Conservation (phyloP, 2,113 vertebrate species). For the Eublepharis macularius region DNA sequence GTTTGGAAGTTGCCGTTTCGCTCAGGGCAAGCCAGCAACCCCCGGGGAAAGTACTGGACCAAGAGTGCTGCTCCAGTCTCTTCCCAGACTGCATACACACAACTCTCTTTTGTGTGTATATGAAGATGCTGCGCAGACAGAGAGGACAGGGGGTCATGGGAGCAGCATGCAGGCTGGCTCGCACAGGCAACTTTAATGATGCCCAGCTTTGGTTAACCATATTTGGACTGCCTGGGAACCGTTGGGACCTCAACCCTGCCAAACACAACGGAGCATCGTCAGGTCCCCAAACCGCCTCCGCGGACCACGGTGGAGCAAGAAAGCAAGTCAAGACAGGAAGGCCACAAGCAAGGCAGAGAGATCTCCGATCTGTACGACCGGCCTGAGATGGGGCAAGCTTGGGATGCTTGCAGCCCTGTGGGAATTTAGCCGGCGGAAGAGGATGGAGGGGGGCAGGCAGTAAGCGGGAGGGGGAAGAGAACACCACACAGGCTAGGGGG, state of each 20-base stretch:
- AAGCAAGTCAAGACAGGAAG: background rate
- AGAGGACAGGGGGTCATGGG: background rate
- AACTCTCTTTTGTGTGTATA: background rate
- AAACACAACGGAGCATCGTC: background rate
- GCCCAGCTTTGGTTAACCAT: background rate
- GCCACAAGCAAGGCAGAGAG: no score
- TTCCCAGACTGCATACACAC: no score
- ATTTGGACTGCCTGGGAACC: conserved; percentile 17
- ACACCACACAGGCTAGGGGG: background rate
- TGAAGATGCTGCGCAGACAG: background rate
- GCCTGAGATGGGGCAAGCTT: background rate
- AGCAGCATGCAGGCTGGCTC: background rate
- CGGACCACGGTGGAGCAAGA: background rate
- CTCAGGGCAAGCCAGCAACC: background rate
- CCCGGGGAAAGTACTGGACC: background rate
- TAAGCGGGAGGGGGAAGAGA: background rate
- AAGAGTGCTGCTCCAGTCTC: no score
- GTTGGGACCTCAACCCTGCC: background rate
- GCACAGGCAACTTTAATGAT: background rate
- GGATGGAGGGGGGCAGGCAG: background rate
- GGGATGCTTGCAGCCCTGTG: background rate
- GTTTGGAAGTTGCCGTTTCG: no score
- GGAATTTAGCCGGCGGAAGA: background rate
- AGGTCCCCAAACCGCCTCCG: background rate
- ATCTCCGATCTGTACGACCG: background rate